Percentiles rank a stretch among this genome's conserved stretches.
Conservation (phyloP, 2,113 vertebrate genomes). For the Neotragus moschatus region DNA sequence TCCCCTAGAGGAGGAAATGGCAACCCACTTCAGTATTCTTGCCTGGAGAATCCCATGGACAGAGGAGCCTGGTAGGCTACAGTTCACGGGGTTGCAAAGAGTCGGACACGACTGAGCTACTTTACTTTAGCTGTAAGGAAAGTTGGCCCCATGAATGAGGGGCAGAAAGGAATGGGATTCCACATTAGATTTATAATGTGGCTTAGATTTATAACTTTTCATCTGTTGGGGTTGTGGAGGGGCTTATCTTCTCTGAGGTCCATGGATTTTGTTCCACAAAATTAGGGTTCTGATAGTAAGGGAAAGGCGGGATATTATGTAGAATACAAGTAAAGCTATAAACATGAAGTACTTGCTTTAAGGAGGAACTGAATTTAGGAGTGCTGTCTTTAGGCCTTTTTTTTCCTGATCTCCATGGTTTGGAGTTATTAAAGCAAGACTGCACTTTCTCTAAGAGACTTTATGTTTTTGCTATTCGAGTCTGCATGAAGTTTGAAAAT, state of each 20-base stretch:
- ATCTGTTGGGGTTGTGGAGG: not conserved
- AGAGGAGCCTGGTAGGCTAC: too few species aligned
- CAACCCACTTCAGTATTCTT: too few species aligned
- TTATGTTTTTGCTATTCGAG: not conserved
- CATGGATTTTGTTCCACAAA: not conserved
- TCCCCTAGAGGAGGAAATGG: too few species aligned
- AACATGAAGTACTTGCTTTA: not conserved
- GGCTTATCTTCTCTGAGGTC: not conserved
- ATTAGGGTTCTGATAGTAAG: not conserved
- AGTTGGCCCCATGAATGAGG: not conserved
- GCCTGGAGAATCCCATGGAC: too few species aligned
- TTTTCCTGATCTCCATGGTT: not conserved
- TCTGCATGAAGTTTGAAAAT: not conserved
- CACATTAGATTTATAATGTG: not conserved
- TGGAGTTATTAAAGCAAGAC: not conserved
- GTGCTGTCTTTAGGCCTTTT: not conserved
- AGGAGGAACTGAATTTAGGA: not conserved
- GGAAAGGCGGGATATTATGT: not conserved
- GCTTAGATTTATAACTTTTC: not conserved
- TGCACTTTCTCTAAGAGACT: not conserved
- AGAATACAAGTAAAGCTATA: not conserved
- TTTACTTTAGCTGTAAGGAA: not conserved
- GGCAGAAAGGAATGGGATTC: not conserved
- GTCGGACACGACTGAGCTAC: too few species aligned
- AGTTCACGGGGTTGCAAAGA: too few species aligned